Evolutionary conservation across 2,888 invertebrate genomes (phyloP).

Genomic region (Sphecodes monilicornis): DNA sequence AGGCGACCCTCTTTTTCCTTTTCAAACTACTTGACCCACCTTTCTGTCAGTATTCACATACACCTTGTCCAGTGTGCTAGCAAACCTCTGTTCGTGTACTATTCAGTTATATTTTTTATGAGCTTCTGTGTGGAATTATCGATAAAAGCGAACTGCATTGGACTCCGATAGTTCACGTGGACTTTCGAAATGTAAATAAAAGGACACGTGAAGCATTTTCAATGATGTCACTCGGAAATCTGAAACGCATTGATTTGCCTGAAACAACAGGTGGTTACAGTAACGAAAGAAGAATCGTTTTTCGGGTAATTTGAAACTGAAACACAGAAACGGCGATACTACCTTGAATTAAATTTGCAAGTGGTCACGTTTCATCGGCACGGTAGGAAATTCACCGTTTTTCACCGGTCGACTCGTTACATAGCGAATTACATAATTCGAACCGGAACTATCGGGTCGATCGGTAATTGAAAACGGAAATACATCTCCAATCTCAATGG

Average conservation of each 20-base stretch:
- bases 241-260: not conserved
- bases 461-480: slow-evolving; percentile 41
- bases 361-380: slow-evolving; percentile 11
- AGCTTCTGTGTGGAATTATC: not conserved
- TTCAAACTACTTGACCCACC: slow-evolving; percentile 67
- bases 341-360: not conserved
- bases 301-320: not conserved
- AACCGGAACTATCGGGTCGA: slow-evolving; percentile 33
- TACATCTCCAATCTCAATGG: slow-evolving; percentile 30
- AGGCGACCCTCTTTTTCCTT: slow-evolving; percentile 73
- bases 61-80: slow-evolving; percentile 65
- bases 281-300: not conserved
- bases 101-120: not conserved
- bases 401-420: slow-evolving; percentile 1
- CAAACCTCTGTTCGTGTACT: slow-evolving; percentile 44
- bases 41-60: slow-evolving; percentile 71
- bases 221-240: not conserved
- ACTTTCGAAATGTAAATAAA: not conserved
- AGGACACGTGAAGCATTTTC: not conserved
- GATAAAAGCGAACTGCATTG: not conserved
- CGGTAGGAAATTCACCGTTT: not conserved
- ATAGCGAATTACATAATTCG: slow-evolving; percentile 33
- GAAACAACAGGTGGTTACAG: not conserved
- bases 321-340: not conserved
- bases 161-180: not conserved